phyloP scores from a whole-genome alignment of 2,113 vertebrate genomes.

The Cyphomyrus discorhynchus region DNA sequence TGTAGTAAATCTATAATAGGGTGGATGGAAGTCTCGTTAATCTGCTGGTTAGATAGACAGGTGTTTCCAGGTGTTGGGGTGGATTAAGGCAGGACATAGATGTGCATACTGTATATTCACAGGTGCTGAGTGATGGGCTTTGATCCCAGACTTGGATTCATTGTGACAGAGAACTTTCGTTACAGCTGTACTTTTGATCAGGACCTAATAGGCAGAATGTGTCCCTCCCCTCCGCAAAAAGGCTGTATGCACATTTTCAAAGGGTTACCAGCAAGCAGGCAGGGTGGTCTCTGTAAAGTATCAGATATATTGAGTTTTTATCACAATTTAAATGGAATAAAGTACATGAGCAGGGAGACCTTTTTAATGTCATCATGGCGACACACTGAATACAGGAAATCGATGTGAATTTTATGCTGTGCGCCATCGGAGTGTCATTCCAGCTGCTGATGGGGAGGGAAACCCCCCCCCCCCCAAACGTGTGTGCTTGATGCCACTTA shows the following conservation, averaged over 20 bases:
- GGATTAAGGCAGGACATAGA: not conserved
- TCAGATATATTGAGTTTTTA: slow-evolving; percentile 2
- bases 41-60: not conserved
- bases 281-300: not conserved
- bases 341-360: not conserved
- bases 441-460: not conserved
- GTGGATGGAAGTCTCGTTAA: not conserved
- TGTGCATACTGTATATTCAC: not conserved
- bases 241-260: not conserved
- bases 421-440: not conserved
- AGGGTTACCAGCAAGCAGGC: not conserved
- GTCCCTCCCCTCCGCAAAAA: not conserved
- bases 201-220: not conserved
- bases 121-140: not conserved
- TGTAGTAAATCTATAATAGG: not conserved
- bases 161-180: not conserved
- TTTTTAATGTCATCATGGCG: not conserved
- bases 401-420: not conserved
- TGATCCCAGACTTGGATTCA: not conserved
- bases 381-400: not conserved
- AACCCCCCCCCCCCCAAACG: not conserved
- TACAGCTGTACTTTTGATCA: not conserved
- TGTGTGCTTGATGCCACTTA: not conserved
- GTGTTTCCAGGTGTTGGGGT: not conserved
- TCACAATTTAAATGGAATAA: not conserved